Percentiles rank a stretch among this genome's conserved stretches.
Evolutionary conservation across 2,797 vertebrate species (phyloP).

Genomic region (Okamejei kenojei): DNA sequence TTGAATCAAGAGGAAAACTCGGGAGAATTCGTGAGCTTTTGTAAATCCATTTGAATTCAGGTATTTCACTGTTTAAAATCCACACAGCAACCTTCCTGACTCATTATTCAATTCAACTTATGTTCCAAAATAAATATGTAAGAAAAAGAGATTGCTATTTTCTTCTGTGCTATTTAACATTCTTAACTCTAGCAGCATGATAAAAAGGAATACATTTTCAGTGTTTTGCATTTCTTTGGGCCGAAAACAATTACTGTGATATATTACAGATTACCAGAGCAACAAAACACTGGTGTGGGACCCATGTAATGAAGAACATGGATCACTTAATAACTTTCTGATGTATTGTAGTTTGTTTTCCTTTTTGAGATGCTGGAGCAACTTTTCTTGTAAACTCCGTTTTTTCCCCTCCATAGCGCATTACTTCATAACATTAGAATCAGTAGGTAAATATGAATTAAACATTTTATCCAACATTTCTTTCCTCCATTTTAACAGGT

Average conservation of each 20-base stretch:
- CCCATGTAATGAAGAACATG: neutral
- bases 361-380: neutral
- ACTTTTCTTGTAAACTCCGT: neutral
- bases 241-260: neutral
- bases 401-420: neutral
- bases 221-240: conserved; percentile 3
- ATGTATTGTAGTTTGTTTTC: neutral
- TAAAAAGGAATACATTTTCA: neutral
- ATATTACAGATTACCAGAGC: neutral
- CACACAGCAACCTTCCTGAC: neutral
- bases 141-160: conserved; percentile 29
- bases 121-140: conserved; percentile 9
- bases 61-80: neutral
- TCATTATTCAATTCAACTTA: neutral
- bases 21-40: too few relatives aligned
- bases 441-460: neutral
- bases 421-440: neutral
- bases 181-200: neutral
- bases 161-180: neutral
- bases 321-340: neutral
- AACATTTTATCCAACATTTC: neutral
- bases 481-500: neutral
- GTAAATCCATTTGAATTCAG: neutral
- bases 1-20: too few relatives aligned
- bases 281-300: neutral